Conservation (phyloP, 1,140 invertebrate species). For the Sipha flava region DNA sequence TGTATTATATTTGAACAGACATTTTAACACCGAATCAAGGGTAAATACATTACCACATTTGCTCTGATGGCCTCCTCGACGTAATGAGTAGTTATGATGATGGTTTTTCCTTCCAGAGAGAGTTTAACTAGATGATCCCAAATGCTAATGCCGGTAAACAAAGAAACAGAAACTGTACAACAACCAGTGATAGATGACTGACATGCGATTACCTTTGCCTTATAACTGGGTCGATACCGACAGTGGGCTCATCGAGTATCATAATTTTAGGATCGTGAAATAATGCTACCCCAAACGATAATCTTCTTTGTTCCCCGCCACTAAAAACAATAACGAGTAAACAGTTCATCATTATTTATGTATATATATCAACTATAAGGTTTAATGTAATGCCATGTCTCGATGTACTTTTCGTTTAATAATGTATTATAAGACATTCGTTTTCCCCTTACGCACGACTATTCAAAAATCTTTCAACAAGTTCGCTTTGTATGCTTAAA, state of each 20-base stretch:
- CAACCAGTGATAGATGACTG: background rate
- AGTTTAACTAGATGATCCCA: conserved; percentile 79
- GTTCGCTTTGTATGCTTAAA: no score
- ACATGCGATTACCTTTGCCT: conserved; percentile 42
- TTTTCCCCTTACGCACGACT: no score
- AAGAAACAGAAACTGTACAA: conserved; percentile 42
- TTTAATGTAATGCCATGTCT: no score
- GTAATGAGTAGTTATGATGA: conserved; percentile 90
- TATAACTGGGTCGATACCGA: conserved; percentile 81
- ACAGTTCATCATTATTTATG: no score
- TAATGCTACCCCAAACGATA: conserved; percentile 76
- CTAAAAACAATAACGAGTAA: conserved; percentile 49
- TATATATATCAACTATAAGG: no score
- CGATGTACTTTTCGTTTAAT: no score
- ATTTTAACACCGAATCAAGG: background rate
- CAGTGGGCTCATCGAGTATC: conserved; percentile 87
- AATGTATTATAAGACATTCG: no score
- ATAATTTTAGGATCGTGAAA: conserved; percentile 79
- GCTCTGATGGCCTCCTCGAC: conserved; percentile 84
- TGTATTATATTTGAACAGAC: no score
- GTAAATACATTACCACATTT: conserved; percentile 55
- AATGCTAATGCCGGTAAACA: conserved; percentile 54
- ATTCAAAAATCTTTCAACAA: no score
- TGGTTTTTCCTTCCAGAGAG: conserved; percentile 56
- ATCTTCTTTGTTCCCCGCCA: conserved; percentile 77